phyloP scores from a whole-genome alignment of 53 echinoderm and acorn worm species.

The Glandiceps talaboti region DNA sequence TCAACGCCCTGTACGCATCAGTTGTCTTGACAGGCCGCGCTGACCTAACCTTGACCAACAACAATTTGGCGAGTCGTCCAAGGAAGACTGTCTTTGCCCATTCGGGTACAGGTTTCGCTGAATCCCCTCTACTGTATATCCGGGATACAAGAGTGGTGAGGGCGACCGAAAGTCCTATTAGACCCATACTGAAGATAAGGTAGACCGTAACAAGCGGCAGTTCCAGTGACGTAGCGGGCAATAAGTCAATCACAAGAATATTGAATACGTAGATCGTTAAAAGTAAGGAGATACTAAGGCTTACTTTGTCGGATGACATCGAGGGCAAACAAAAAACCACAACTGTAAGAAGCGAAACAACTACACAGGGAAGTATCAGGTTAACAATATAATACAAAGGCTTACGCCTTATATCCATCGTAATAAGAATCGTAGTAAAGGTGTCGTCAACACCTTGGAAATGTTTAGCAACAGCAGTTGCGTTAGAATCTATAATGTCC shows the following conservation, averaged over 20 bases:
- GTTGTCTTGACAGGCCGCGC: neutral
- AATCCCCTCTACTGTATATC: neutral
- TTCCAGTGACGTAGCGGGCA: neutral
- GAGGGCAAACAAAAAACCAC: neutral
- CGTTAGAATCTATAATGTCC: neutral
- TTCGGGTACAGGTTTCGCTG: neutral
- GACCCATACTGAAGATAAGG: neutral
- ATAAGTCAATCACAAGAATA: neutral
- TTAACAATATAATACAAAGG: neutral
- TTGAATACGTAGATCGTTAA: neutral
- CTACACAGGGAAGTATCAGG: neutral
- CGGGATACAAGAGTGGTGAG: neutral
- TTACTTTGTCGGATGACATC: neutral
- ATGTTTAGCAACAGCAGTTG: neutral
- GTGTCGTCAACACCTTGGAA: neutral
- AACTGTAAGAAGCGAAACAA: neutral
- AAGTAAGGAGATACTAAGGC: neutral
- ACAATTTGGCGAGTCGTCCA: neutral
- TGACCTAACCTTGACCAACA: neutral
- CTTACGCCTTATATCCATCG: neutral
- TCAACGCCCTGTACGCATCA: neutral
- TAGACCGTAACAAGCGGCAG: neutral
- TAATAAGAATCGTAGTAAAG: neutral
- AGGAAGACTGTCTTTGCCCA: neutral
- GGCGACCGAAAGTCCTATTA: neutral